These are phyloP conservation scores for Oreochromis niloticus DNA, from an alignment of 2,113 vertebrate genomes.

Conservation along the genomic window DNA sequence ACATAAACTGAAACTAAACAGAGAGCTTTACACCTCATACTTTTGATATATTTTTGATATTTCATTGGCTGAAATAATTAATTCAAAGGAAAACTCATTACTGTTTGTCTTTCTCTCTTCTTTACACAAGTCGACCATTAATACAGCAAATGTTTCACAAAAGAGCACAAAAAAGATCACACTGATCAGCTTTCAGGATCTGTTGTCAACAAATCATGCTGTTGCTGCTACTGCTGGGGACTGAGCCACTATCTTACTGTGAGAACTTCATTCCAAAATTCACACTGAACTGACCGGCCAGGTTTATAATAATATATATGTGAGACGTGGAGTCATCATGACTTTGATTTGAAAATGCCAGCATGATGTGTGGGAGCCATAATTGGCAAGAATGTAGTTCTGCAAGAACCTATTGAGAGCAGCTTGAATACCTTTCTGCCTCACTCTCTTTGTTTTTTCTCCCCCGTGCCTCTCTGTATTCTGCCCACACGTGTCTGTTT, in stretches of 20 bases:
- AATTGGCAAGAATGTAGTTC: constrained; percentile 28
- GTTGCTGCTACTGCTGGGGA: neutral
- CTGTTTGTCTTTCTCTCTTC: neutral
- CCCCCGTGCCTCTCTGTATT: neutral
- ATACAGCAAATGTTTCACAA: neutral
- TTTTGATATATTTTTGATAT: neutral
- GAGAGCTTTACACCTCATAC: neutral
- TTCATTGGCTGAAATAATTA: neutral
- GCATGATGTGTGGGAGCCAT: neutral
- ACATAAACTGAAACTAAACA: neutral
- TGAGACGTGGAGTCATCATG: neutral
- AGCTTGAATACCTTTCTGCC: neutral
- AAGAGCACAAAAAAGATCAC: neutral
- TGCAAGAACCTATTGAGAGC: constrained; percentile 3
- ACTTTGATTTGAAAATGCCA: neutral
- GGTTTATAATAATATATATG: neutral
- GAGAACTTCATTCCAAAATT: neutral
- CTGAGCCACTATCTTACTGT: neutral
- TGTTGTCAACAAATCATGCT: neutral
- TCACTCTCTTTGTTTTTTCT: neutral
- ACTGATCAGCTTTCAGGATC: neutral
- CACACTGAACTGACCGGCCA: neutral
- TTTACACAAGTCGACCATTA: too few relatives aligned
- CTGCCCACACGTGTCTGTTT: neutral
- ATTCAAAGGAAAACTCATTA: neutral